Evolutionary conservation across 2,113 vertebrate genomes (phyloP).

Genomic region (Tringa solitaria): DNA sequence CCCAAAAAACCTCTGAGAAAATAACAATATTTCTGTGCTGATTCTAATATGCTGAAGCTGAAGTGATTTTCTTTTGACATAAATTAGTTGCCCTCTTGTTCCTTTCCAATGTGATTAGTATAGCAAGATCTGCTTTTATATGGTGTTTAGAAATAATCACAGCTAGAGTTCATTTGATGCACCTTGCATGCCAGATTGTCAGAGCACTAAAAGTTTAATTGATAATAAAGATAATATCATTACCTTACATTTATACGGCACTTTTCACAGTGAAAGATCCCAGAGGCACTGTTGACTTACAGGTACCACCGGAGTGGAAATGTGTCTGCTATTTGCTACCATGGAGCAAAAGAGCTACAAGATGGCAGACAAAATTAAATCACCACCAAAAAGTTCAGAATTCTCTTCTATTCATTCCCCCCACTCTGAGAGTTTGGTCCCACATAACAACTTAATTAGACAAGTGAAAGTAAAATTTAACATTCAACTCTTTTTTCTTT

Average conservation of each 20-base stretch:
- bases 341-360: background rate
- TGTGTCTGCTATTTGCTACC: background rate
- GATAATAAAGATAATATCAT: slow-evolving; percentile 63
- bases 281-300: slow-evolving; percentile 46
- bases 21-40: background rate
- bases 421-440: background rate
- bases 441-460: background rate
- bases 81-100: background rate
- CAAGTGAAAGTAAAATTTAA: background rate
- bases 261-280: slow-evolving; percentile 51
- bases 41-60: background rate
- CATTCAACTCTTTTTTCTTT: background rate
- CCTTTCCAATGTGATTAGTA: slow-evolving; percentile 38
- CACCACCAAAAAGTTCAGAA: background rate
- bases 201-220: slow-evolving; percentile 74
- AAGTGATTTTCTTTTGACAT: background rate
- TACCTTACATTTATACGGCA: slow-evolving; percentile 30
- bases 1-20: background rate
- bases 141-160: slow-evolving; percentile 61
- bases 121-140: slow-evolving; percentile 35
- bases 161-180: slow-evolving; percentile 56
- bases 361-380: background rate
- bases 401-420: background rate
- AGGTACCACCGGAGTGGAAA: background rate
- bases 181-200: slow-evolving; percentile 59